Evolutionary conservation across 1,140 invertebrate genomes (phyloP), one percentile per base, ranked within the genome.

Genomic region (Drosophila micromelanica): DNA sequence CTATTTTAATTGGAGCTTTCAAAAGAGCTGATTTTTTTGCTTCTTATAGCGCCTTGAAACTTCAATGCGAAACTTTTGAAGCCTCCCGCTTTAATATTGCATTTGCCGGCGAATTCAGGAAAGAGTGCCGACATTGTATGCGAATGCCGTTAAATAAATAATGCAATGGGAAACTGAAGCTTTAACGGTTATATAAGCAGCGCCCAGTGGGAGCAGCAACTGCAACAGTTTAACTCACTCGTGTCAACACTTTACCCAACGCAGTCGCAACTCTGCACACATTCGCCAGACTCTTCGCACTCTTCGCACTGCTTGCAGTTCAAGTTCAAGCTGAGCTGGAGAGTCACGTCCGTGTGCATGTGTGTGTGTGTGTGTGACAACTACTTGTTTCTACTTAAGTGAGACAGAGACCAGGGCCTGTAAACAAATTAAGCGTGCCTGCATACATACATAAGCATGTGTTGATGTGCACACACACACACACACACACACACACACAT

Each of bases 341-440:
- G 27, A 27, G 27, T 27, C 27, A 27, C 5, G 27, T 27, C 2
- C 5, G 23, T 27, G 2, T 27, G 59, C 43, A 11, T n/a, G 37
- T 17, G n/a, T 35, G 23, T 17, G 46, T 20, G 30, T 20, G n/a
- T 2, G 11, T 48, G 42, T 45, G 35, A 49, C n/a, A 51, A 15
- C 48, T 52, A 56, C 15, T 40, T 64, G 43, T 51, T 64, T 37
- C 37, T 40, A 51, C 46, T 37, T 51, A 54, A 52, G 40, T 45
- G 37, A 54, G 42, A 40, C 51, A 45, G 54, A 52, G 45, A 13
- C 49, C 46, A 45, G 48, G 48, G 55, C 57, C 30, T 54, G 48
- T 12, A 54, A 76, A 15, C 71, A 75, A 69, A 68, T 69, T 61
- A 57, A 38, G 49, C 40, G 40, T 61, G 48, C 11, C 11, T 20